Percentiles rank a stretch among this genome's conserved stretches.
phyloP scores from a whole-genome alignment of 2,797 vertebrate genomes.

The Sebastiscus albofasciatus region DNA sequence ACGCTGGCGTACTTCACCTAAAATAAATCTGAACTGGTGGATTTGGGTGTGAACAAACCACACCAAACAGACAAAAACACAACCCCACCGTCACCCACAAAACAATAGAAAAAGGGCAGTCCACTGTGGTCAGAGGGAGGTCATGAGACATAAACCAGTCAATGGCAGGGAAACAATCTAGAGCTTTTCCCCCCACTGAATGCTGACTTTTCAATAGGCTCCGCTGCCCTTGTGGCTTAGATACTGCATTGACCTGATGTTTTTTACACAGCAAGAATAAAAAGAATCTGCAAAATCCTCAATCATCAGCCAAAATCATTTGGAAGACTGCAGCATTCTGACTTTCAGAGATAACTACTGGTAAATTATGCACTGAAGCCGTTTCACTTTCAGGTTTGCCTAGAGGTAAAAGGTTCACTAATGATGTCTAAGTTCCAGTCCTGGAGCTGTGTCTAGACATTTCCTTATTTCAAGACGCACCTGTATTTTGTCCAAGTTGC shows the following conservation, averaged over 20 bases:
- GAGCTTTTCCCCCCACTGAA: conserved; percentile 56
- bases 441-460: neutral
- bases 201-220: conserved; percentile 64
- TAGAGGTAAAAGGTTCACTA: conserved; percentile 21
- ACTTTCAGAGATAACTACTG: conserved; percentile 30
- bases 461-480: neutral
- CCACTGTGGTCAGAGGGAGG: conserved; percentile 68
- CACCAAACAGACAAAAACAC: conserved; percentile 33
- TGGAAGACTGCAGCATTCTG: conserved; percentile 35
- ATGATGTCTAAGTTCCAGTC: neutral
- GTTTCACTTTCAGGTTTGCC: conserved; percentile 41
- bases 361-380: conserved; percentile 30
- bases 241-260: conserved; percentile 45
- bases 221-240: conserved; percentile 36
- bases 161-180: conserved; percentile 70
- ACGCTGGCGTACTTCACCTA: neutral
- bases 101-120: conserved; percentile 40
- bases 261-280: conserved; percentile 38
- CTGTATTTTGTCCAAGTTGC: conserved; percentile 9
- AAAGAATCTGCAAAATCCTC: conserved; percentile 38
- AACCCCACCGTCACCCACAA: conserved; percentile 20
- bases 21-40: neutral
- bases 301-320: neutral
- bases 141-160: conserved; percentile 76
- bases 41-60: conserved; percentile 22